phyloP scores from a whole-genome alignment of 2,113 vertebrate genomes.

The Microtus montanus region DNA sequence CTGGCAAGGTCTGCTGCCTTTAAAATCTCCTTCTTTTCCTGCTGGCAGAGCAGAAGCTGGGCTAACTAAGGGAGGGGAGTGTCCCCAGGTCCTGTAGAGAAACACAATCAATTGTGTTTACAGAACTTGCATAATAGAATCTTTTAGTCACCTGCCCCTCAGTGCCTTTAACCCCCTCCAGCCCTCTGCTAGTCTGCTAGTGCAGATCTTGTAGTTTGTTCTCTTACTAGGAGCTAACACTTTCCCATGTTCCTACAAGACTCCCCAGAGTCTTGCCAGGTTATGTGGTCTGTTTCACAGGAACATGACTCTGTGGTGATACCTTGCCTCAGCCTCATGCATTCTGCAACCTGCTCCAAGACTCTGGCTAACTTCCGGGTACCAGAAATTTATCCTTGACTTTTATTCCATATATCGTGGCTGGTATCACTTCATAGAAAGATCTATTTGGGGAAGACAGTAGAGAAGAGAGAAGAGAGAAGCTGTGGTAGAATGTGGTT shows the following conservation, averaged over 20 bases:
- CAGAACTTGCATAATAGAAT: neutral
- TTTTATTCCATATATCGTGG: neutral
- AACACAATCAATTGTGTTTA: neutral
- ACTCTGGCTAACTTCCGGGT: neutral
- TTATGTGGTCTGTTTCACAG: neutral
- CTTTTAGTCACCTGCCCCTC: neutral
- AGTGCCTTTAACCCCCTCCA: neutral
- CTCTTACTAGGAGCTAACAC: neutral
- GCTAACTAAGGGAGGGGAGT: neutral
- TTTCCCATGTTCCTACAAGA: neutral
- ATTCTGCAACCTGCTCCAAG: neutral
- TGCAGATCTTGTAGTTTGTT: neutral
- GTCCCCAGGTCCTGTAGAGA: neutral
- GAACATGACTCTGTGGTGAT: neutral
- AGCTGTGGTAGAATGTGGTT: neutral
- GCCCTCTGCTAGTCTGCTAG: neutral
- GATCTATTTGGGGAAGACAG: neutral
- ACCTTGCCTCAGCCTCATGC: neutral
- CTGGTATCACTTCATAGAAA: neutral
- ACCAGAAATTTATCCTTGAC: neutral
- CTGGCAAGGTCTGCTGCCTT: neutral
- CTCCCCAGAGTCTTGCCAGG: neutral
- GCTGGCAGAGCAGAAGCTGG: neutral
- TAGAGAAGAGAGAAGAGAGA: neutral
- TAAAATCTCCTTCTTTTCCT: neutral